phyloP scores from a whole-genome alignment of 2,888 invertebrate species.

The Alsophila aescularia region DNA sequence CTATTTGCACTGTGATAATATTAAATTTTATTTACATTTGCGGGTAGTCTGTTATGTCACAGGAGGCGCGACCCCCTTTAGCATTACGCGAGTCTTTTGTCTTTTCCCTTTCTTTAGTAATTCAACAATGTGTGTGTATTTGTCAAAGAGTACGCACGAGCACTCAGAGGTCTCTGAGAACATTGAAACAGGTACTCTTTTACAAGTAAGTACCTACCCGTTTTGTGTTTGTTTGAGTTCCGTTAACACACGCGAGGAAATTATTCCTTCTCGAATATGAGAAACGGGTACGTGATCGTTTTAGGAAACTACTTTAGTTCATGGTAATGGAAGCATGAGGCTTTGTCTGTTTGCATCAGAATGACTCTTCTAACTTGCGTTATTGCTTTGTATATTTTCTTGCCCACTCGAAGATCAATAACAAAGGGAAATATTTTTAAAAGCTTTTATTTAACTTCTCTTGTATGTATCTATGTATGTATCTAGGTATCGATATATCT shows the following conservation, averaged over 20 bases:
- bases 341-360: constrained; percentile 57
- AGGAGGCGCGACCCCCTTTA: constrained; percentile 52
- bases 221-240: constrained; percentile 59
- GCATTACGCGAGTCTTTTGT: constrained; percentile 63
- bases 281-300: constrained; percentile 51
- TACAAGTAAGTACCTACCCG: constrained; percentile 24
- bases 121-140: constrained; percentile 71
- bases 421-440: background rate
- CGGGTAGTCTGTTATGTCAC: constrained; percentile 25
- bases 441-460: background rate
- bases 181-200: constrained; percentile 63
- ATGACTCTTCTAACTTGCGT: constrained; percentile 25
- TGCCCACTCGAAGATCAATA: background rate
- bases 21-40: too few relatives aligned
- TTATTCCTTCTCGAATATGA: constrained; percentile 62
- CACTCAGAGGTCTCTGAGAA: constrained; percentile 66
- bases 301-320: constrained; percentile 46
- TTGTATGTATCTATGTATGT: too few relatives aligned
- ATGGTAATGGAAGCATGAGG: constrained; percentile 57
- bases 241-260: constrained; percentile 71
- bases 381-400: background rate
- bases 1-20: too few relatives aligned
- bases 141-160: constrained; percentile 67
- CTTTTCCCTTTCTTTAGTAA: constrained; percentile 60
- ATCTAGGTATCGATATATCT: too few relatives aligned